A percentile compares a stretch with the other conserved stretches of the same genome.
phyloP scores from a whole-genome alignment of 2,797 vertebrate species.

The Echeneis naucrates region DNA sequence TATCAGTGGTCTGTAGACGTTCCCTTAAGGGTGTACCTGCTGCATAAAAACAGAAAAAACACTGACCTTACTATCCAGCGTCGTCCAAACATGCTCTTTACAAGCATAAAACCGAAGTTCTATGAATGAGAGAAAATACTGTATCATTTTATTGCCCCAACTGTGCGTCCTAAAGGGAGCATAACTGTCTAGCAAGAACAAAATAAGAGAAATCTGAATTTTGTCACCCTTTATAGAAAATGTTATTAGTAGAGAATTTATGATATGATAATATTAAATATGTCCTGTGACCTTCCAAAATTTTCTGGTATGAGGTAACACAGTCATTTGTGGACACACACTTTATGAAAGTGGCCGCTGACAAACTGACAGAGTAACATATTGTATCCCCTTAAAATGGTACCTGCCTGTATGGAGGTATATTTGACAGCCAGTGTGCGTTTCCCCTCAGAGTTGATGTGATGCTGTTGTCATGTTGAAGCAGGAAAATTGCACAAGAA shows the following conservation, averaged over 20 bases:
- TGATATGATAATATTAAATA: constrained; percentile 33
- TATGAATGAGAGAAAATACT: constrained; percentile 23
- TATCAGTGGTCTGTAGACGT: constrained; percentile 47
- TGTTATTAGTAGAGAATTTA: background rate
- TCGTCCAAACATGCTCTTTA: constrained; percentile 21
- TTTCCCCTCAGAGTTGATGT: no score
- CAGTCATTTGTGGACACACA: background rate
- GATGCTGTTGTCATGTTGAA: no score
- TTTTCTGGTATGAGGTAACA: background rate
- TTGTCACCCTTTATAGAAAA: background rate
- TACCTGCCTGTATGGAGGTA: no score
- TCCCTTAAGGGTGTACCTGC: constrained; percentile 45
- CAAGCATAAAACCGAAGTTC: background rate
- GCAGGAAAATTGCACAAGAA: no score
- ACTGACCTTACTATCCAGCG: constrained; percentile 16
- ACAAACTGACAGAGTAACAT: no score
- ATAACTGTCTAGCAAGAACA: constrained; percentile 7
- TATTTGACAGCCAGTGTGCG: no score
- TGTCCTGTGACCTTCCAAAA: background rate
- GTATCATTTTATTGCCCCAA: background rate
- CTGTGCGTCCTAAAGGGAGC: background rate
- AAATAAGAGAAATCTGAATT: background rate
- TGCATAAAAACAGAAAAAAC: constrained; percentile 23
- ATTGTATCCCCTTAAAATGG: no score
- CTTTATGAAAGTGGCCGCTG: no score